Evolutionary conservation across 2,888 invertebrate species (phyloP).

Genomic region (Eupithecia centaureata): DNA sequence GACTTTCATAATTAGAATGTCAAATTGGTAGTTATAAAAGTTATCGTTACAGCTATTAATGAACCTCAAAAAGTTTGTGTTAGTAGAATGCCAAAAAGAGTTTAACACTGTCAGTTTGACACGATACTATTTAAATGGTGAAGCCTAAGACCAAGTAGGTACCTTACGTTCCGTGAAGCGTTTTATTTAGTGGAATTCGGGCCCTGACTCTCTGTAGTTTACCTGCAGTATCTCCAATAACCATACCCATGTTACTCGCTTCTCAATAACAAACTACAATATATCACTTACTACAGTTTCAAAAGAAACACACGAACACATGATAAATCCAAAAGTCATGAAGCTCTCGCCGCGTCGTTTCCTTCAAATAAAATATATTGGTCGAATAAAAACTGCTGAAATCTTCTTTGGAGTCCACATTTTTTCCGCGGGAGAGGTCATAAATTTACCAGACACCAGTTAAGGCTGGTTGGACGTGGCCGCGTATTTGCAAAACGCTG

Average conservation of each 20-base stretch:
- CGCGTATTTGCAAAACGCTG: constrained; percentile 32
- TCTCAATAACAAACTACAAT: neutral
- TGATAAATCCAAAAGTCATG: constrained; percentile 64
- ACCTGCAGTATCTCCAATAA: neutral
- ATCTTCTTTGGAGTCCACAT: constrained; percentile 66
- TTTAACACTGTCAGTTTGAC: no score
- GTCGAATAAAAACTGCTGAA: constrained; percentile 68
- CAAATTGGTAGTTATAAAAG: no score
- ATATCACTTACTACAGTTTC: neutral
- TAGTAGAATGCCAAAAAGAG: no score
- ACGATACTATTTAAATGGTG: no score
- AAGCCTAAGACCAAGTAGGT: no score
- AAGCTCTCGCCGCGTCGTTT: constrained; percentile 62
- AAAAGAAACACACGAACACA: constrained; percentile 22
- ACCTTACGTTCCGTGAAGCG: no score
- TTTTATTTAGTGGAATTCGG: no score
- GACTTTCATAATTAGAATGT: no score
- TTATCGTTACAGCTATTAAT: no score
- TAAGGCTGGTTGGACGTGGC: constrained; percentile 43
- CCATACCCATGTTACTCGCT: neutral
- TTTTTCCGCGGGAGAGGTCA: constrained; percentile 61
- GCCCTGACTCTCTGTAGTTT: no score
- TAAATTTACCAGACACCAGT: constrained; percentile 64
- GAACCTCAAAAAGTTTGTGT: no score
- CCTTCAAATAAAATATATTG: constrained; percentile 70